Evolutionary conservation across 2,888 invertebrate species (phyloP), one percentile per base, ranked within the genome.

Genomic region (Eumerus sabulonum): DNA sequence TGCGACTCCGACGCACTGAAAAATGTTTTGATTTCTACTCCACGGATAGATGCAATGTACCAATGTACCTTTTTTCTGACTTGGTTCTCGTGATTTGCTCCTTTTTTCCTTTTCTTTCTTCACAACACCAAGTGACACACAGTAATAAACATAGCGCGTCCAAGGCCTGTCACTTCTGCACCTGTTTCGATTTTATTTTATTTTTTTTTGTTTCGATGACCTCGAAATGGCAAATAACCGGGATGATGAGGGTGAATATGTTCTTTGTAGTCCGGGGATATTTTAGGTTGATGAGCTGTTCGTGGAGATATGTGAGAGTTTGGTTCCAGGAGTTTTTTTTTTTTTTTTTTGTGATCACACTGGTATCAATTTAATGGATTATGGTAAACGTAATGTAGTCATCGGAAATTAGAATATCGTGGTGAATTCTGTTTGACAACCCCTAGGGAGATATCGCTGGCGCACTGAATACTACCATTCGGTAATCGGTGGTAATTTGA

Each of bases 111-210:
- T 54, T 14, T 19, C 16, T 45, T 56, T 56, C 45, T 66, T 62
- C 44, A 42, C 57, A 77, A 77, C 51, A 77, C 67, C 62, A 62
- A 63, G 56, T 71, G 62, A 71, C 72, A 77, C 36, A 73, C 62
- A 73, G 62, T 60, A 71, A 67, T 62, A 67, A 59, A 67, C 53
- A 54, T 11, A 57, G 40, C 3, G 17, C 36, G 42, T 59, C 38
- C 38, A 57, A 48, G 47, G 67, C 53, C 67, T 57, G 73, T 67
- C 67, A 67, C 35, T 72, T 72, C 62, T 66, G 73, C 60, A 73
- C 73, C 59, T 73, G 73, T 67, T 71, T 71, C 71, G 71, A 71
- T 71, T 71, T 71, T 70, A n/a, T n/a, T n/a, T n/a, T n/a, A n/a
- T n/a, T n/a, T n/a, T n/a, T n/a, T n/a, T n/a, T n/a, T n/a, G n/a